Percentiles rank a stretch among this genome's conserved stretches.
Conservation (phyloP, 2,113 vertebrate genomes). For the Peromyscus polionotus region DNA sequence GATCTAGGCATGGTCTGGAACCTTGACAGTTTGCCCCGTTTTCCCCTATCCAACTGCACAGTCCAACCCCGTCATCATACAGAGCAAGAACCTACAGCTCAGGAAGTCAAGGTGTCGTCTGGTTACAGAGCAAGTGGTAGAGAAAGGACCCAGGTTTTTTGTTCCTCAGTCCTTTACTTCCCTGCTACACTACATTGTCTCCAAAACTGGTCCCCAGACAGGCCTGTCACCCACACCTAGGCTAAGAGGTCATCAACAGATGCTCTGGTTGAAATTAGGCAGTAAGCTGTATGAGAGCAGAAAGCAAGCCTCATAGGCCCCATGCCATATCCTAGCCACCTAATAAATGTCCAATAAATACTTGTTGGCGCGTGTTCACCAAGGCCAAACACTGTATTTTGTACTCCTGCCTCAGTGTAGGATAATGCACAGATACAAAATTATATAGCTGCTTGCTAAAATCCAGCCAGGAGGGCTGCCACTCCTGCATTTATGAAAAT, state of each 20-base stretch:
- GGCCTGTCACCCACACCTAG: too few species aligned
- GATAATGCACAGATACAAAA: background rate
- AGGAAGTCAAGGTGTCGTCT: background rate
- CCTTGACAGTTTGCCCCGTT: background rate
- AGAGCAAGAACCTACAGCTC: background rate
- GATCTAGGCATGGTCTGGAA: background rate
- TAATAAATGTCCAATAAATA: background rate
- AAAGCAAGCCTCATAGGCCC: background rate
- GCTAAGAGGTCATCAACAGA: background rate
- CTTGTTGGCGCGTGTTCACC: background rate
- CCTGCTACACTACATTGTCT: background rate
- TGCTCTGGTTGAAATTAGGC: background rate
- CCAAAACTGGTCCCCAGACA: background rate
- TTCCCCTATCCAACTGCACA: background rate
- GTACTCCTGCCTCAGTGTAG: background rate
- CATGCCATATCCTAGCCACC: background rate
- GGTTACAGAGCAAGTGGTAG: background rate
- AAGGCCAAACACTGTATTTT: background rate
- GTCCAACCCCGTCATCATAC: background rate
- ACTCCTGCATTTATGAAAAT: background rate
- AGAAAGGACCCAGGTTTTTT: background rate
- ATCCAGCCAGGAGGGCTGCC: background rate
- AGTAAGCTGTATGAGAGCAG: background rate
- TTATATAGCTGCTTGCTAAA: background rate
- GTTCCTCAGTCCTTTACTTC: too few species aligned